Base-by-base conservation (phyloP, 2,888 invertebrate genomes). In the Acrobasis suavella region DNA sequence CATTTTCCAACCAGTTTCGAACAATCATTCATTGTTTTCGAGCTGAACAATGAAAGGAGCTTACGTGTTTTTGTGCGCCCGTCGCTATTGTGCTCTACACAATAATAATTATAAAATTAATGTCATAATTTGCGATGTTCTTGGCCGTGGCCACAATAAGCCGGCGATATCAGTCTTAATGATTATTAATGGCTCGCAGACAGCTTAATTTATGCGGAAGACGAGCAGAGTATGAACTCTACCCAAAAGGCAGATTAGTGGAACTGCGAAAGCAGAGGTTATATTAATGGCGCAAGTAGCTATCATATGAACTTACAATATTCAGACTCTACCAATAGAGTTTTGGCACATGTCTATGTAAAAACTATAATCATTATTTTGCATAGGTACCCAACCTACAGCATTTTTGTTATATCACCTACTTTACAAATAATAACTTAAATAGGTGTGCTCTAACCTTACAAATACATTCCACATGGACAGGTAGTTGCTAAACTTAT, bases 31-130 rank as follows among this genome's bases (percentile, higher is more conserved):
- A 84, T 85, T 84, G 82, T 85, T 83, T 81, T 77, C 78, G 60
- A 67, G 68, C 66, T 69, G 76, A 82, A 85, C 83, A 84, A 85
- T 80, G 76, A 75, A 75, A 73, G 77, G 73, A 77, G 80, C 80
- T 81, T 81, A 79, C 78, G 75, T 82, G 80, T 84, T 84, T 81
- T 83, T 81, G 78, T 78, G 77, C 77, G 67, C 73, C 71, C 72
- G 71, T 76, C 69, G 71, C 83, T 80, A 82, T 87, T 87, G 85
- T 86, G 73, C 71, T 70, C 72, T 72, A 72, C 77, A 81, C 78
- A 82, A 84, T 84, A 83, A 85, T 85, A 81, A 87, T 86, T 85
- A 86, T 82, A 84, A 84, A 86, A 85, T 86, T 82, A 85, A 86
- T 85, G 86, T 85, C 86, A 86, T 87, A 87, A 89, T 87, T 87